Base-by-base conservation (phyloP, 2,888 invertebrate species). In the Agrenia bidenticulata region DNA sequence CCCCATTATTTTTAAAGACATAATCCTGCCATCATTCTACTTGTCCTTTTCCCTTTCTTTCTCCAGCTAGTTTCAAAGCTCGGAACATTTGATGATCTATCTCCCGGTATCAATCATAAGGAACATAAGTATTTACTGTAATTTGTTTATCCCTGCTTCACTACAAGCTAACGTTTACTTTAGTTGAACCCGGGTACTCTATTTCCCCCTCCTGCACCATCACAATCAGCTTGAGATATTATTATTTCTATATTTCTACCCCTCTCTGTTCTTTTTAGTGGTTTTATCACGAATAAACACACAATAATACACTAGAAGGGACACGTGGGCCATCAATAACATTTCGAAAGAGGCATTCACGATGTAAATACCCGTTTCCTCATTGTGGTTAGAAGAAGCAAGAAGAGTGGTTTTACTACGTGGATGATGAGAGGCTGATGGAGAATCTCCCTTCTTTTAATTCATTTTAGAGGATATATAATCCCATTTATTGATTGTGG, bases 321-420 rank as follows among this genome's bases (percentile, higher is more conserved):
- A 51, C 51, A 51, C 51, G 51, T 51, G 51, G 23, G 23, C 23
- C 24, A 51, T 51, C 51, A 51, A 51, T 51, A 51, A 51, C 51
- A 5, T 23, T 21, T 32, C 11, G 11, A 32, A 32, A 32, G 32
- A 7, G 4, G 32, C 11, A 32, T 32, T 32, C 11, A 32, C 11
- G 32, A 4, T 11, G 11, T 32, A 32, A 32, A 32, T 32, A 32
- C 5, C 5, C 5, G 5, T 4, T 11, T 32, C 11, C 5, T 32
- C 5, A 11, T 32, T 32, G 32, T 32, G 11, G 32, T 32, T 32
- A 11, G 4, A 32, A 32, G 32, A 32, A 7, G 4, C 32, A 32
- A 7, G 5, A 11, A 32, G 11, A 32, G 32, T 32, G 11, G 4
- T 32, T 32, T 32, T 32, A 32, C 32, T 32, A 32, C n/a, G n/a